Evolutionary conservation across 2,113 vertebrate genomes (phyloP), one percentile per base, ranked within the genome.

Genomic region (Mobula hypostoma): DNA sequence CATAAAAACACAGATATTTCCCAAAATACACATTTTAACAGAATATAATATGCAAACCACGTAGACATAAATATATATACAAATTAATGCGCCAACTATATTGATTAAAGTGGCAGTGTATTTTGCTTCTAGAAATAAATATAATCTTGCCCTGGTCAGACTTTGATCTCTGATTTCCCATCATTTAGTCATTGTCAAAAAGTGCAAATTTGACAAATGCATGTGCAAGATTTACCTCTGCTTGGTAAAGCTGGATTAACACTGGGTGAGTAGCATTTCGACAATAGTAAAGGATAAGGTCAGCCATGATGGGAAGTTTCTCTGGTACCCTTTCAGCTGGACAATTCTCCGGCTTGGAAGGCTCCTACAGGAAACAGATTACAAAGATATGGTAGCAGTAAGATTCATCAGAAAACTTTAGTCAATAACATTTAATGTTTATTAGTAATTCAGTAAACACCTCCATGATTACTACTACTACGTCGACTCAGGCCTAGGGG

Each of bases 271-370:
- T 94, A 1, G 99, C 99, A 0, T 98, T 97, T 94, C 99, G 98
- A 95, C 98, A 99, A 95, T 99, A 99, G 95, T 99, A 99, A 21
- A 99, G 97, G 72, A 99, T 97, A 98, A 99, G 97, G 95, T 99
- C 98, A 0, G 98, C 98, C 95, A 99, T 96, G 96, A 99, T 99
- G 94, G 98, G 98, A 94, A 99, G 96, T 94, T 96, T 97, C 79
- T 97, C 96, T 72, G 72, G 91, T 7, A 15, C 7, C 5, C 40
- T 29, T 29, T 72, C 91, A 29, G 19, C 21, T 14, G 19, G 40
- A 32, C n/a, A 70, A 56, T 93, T 93, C 36, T 93, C 91, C 14
- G 68, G 36, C 4, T 96, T 95, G 0, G 96, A 95, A 21, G 95
- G 70, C 77, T 21, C 95, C 91, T 93, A 40, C 24, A 92, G 56